These are phyloP conservation scores for Ovis canadensis DNA, from an alignment of 2,113 vertebrate genomes.

Conservation along the genomic window DNA sequence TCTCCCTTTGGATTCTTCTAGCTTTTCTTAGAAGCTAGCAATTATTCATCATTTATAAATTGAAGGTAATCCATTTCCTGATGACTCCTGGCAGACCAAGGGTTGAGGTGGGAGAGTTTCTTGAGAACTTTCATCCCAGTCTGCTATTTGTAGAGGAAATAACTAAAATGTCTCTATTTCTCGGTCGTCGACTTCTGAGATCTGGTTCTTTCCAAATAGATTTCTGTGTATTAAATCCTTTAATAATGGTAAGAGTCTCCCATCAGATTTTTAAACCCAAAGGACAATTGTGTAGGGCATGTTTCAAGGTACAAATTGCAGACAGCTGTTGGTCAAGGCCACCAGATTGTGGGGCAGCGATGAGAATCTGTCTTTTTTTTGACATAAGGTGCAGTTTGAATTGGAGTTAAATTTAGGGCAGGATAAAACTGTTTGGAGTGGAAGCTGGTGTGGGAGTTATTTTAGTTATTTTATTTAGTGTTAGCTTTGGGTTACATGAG, in stretches of 20 bases:
- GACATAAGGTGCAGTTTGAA: neutral
- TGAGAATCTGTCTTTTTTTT: slow-evolving; percentile 5
- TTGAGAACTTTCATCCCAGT: slow-evolving; percentile 43
- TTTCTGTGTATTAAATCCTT: slow-evolving; percentile 59
- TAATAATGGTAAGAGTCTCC: slow-evolving; percentile 43
- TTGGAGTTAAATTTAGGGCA: neutral
- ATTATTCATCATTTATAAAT: slow-evolving; percentile 60
- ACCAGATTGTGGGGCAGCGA: slow-evolving; percentile 22
- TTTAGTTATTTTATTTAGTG: neutral
- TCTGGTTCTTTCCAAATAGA: slow-evolving; percentile 52
- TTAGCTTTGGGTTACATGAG: neutral
- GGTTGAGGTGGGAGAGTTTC: neutral
- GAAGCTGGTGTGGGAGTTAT: neutral
- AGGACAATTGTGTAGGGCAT: slow-evolving; percentile 56
- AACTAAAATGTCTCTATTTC: slow-evolving; percentile 51
- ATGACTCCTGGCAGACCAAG: slow-evolving; percentile 42
- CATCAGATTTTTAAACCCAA: slow-evolving; percentile 60
- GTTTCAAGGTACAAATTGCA: slow-evolving; percentile 63
- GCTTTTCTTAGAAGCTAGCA: slow-evolving; percentile 32
- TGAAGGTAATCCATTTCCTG: slow-evolving; percentile 66
- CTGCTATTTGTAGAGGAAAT: slow-evolving; percentile 59
- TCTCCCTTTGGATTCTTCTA: neutral
- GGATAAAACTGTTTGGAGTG: neutral
- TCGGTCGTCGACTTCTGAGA: slow-evolving; percentile 10
- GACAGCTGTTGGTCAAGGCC: slow-evolving; percentile 66